These are phyloP conservation scores for Latrodectus geometricus DNA, from an alignment of 1,140 invertebrate genomes.

Conservation along the genomic window DNA sequence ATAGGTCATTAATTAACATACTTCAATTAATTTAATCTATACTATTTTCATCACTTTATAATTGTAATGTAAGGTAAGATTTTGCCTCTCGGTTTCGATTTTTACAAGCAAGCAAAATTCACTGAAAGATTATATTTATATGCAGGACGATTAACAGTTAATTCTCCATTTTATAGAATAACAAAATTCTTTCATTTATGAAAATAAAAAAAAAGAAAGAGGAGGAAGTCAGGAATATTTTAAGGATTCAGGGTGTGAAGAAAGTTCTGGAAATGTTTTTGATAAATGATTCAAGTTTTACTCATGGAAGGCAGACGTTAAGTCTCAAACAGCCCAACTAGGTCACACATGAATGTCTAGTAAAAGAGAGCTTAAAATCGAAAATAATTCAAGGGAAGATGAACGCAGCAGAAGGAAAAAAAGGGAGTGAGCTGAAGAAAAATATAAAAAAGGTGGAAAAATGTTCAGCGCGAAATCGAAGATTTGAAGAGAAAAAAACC, in stretches of 20 bases:
- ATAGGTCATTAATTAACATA: no score
- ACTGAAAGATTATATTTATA: no score
- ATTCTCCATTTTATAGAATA: no score
- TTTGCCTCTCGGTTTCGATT: no score
- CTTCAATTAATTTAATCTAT: no score
- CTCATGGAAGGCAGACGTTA: constrained; percentile 12
- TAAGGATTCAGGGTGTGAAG: constrained; percentile 15
- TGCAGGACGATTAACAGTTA: no score
- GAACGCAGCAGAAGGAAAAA: neutral
- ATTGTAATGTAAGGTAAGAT: no score
- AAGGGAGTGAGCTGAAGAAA: neutral
- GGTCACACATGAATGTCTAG: constrained; percentile 2
- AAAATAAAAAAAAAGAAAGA: neutral
- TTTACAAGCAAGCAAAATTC: no score
- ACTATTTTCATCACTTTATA: no score
- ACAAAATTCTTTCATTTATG: no score
- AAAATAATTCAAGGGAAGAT: constrained; percentile 37
- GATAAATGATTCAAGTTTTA: constrained; percentile 33
- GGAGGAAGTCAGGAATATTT: neutral
- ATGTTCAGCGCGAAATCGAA: neutral
- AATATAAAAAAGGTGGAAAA: constrained; percentile 13
- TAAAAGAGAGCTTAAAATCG: constrained; percentile 34
- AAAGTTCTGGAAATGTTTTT: constrained; percentile 32
- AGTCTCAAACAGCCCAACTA: constrained; percentile 5
- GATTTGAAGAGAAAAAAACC: constrained; percentile 11